Conservation (phyloP, 30 jellyfish, hydroid and myxozoan species). For the Cassiopea xamachana region DNA sequence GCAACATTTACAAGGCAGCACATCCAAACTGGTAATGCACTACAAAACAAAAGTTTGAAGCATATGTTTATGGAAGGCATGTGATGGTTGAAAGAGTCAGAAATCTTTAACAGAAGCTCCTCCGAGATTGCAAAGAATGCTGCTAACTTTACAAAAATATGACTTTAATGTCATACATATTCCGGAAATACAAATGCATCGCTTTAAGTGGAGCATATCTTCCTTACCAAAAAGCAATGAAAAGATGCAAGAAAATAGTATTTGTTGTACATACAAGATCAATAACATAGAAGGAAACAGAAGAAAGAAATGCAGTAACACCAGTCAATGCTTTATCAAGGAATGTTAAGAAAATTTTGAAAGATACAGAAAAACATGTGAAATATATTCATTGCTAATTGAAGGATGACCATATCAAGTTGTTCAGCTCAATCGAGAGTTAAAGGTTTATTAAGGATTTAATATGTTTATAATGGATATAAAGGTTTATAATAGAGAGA, state of each 20-base stretch:
- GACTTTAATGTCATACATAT: constrained; percentile 3
- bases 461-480: background rate
- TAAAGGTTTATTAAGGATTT: constrained; percentile 13
- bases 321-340: constrained; percentile 44
- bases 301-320: constrained; percentile 2
- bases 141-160: constrained; percentile 23
- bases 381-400: constrained; percentile 16
- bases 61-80: constrained; percentile 27
- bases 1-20: constrained; percentile 24
- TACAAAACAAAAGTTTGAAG: constrained; percentile 29
- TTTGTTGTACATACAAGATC: constrained; percentile 5
- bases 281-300: constrained; percentile 25
- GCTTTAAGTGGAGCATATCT: constrained; percentile 37
- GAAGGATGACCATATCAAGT: constrained; percentile 37
- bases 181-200: constrained; percentile 16
- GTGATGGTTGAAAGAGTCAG: constrained; percentile 29
- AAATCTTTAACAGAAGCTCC: constrained; percentile 24
- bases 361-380: constrained; percentile 30
- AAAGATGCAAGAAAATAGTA: constrained; percentile 24
- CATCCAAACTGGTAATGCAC: constrained; percentile 28
- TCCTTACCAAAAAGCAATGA: constrained; percentile 33
- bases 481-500: background rate
- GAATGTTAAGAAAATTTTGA: constrained; percentile 22
- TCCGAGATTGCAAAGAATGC: constrained; percentile 5
- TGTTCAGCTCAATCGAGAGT: constrained; percentile 18